Evolutionary conservation across 2,797 vertebrate genomes (phyloP).

Genomic region (Phataginus tricuspis): DNA sequence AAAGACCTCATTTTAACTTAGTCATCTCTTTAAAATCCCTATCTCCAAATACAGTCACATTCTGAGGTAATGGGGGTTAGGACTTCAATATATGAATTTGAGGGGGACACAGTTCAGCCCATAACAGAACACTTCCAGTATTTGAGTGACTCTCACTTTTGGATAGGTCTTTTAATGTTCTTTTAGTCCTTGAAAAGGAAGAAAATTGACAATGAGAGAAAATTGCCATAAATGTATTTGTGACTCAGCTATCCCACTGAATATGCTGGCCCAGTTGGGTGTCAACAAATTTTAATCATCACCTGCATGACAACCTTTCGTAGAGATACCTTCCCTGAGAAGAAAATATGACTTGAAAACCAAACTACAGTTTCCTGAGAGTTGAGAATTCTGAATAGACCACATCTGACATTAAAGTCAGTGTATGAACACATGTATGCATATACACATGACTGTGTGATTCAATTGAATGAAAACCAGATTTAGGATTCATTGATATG

Average conservation of each 20-base stretch:
- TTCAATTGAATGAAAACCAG: not conserved
- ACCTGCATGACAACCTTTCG: not conserved
- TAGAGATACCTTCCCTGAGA: not conserved
- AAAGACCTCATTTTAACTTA: not conserved
- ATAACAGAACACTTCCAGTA: not conserved
- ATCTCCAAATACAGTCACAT: not conserved
- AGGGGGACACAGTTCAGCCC: not conserved
- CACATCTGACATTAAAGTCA: not conserved
- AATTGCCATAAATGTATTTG: not conserved
- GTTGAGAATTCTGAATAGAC: not conserved
- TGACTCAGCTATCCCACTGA: not conserved
- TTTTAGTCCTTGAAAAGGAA: not conserved
- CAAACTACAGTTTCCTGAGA: not conserved
- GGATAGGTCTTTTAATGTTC: not conserved
- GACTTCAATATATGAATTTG: not conserved
- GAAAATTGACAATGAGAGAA: not conserved
- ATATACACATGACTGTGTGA: not conserved
- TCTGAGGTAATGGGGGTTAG: not conserved
- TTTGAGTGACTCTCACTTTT: not conserved
- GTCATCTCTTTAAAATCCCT: not conserved
- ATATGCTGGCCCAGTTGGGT: not conserved
- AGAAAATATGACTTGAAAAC: not conserved
- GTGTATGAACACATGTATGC: not conserved
- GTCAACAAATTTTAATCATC: not conserved
- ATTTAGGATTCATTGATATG: not conserved